Evolutionary conservation across 2,888 invertebrate genomes (phyloP).

Genomic region (Ophraella communa): DNA sequence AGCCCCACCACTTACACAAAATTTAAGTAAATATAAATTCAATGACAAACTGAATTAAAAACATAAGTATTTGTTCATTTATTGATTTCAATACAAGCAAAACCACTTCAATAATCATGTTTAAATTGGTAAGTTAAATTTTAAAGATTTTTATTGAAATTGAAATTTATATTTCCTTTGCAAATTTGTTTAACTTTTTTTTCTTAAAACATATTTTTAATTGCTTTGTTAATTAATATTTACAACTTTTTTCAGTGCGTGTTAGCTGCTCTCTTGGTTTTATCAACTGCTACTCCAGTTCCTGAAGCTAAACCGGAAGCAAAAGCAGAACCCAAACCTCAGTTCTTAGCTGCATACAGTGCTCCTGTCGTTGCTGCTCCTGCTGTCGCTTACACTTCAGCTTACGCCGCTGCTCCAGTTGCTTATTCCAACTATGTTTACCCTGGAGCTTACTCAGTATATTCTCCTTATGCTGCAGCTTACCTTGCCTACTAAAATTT

Average conservation of each 20-base stretch:
- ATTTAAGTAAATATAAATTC: background rate
- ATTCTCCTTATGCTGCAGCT: conserved; percentile 17
- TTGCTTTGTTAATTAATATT: no score
- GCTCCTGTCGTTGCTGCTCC: conserved; percentile 16
- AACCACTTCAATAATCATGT: background rate
- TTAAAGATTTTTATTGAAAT: no score
- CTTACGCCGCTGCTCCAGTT: conserved; percentile 7
- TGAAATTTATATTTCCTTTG: no score
- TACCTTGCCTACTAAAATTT: conserved; percentile 3
- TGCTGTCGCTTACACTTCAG: conserved; percentile 11
- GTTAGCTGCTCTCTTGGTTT: conserved; percentile 3
- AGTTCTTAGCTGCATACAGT: conserved; percentile 8
- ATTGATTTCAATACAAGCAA: background rate
- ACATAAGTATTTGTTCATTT: background rate
- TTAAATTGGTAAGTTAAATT: conserved; percentile 14
- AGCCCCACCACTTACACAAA: background rate
- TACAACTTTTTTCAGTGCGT: conserved; percentile 8
- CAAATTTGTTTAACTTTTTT: no score
- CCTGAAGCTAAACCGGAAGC: conserved; percentile 11
- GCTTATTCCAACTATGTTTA: conserved; percentile 16
- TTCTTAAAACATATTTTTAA: no score
- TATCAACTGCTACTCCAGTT: conserved; percentile 8
- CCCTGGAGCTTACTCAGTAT: conserved; percentile 12
- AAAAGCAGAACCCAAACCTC: conserved; percentile 13
- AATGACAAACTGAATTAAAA: background rate